Evolutionary conservation across 2,888 invertebrate genomes (phyloP).

Genomic region (Saturnia pavonia): DNA sequence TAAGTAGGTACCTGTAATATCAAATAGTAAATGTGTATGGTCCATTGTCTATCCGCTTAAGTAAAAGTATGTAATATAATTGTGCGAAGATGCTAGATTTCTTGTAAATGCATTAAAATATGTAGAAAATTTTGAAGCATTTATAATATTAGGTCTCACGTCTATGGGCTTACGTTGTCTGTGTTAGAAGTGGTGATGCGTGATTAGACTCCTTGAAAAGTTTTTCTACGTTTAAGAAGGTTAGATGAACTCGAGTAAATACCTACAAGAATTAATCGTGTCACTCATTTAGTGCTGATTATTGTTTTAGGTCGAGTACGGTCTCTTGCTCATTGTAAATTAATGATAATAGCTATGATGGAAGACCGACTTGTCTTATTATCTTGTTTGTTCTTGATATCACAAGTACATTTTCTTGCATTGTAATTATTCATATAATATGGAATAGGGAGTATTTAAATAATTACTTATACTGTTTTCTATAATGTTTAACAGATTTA

Average conservation of each 20-base stretch:
- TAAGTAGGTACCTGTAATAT: neutral
- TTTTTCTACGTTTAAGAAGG: neutral
- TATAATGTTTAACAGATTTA: constrained; percentile 24
- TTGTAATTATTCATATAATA: constrained; percentile 27
- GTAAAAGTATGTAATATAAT: neutral
- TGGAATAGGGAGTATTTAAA: constrained; percentile 31
- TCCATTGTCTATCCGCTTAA: neutral
- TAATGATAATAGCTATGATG: constrained; percentile 65
- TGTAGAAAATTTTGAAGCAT: neutral
- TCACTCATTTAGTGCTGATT: constrained; percentile 15
- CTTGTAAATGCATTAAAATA: neutral
- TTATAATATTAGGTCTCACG: neutral
- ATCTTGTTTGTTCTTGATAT: constrained; percentile 62
- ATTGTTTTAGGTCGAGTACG: constrained; percentile 60
- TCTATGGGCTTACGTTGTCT: neutral
- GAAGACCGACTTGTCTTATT: constrained; percentile 57
- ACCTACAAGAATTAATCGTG: constrained; percentile 4
- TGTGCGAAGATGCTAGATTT: neutral
- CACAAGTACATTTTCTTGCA: constrained; percentile 40
- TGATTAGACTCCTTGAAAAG: neutral
- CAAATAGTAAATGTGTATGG: neutral
- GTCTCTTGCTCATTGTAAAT: constrained; percentile 52
- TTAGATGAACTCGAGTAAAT: neutral
- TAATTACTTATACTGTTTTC: constrained; percentile 30
- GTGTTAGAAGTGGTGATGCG: neutral